Evolutionary conservation across 2,888 invertebrate genomes (phyloP), one percentile per base, ranked within the genome.

Genomic region (Drosophila helvetica): DNA sequence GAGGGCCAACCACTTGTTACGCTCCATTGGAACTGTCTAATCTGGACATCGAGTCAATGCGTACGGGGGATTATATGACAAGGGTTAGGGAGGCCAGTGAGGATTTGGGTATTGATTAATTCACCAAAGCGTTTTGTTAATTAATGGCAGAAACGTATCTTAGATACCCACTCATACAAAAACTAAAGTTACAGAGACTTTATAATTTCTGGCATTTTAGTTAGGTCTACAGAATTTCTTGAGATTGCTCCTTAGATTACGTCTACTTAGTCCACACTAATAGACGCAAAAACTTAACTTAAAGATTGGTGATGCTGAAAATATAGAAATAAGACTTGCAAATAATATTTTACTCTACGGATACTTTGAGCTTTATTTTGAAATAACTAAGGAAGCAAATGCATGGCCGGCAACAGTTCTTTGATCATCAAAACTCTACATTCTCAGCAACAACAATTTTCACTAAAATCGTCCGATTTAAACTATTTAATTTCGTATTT

Each of bases 11-110:
- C 67, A 66, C 60, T 61, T 66, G 75, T 74, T 66, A 61, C 67
- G 74, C 74, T 67, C 60, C 53, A 73, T 73, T 74, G 73, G 66
- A 71, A 55, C 63, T 62, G 62, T 42, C 73, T 54, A 71, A 60
- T 60, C 71, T 50, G 54, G 60, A 70, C 66, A 55, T 33, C 22
- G 43, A 54, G 43, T 68, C 65, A 43, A 6, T 47, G 54, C 48
- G 54, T 54, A 33, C 1, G 10, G 65, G 67, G 65, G 68, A 66
- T 67, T 68, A 47, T 27, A 38, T 9, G 25, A 9, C 33, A 42
- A 33, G 6, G 33, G 15, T 8, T 17, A 7, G 10, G 12, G 33
- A 22, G 46, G 3, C 2, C 9, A 3, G 38, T 22, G 2, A 3
- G 3, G 17, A 7, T 10, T 30, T 12, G 10, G 9, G 4, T 18